Conservation (phyloP, 2,113 vertebrate genomes). For the Pseudorectes ferrugineus region DNA sequence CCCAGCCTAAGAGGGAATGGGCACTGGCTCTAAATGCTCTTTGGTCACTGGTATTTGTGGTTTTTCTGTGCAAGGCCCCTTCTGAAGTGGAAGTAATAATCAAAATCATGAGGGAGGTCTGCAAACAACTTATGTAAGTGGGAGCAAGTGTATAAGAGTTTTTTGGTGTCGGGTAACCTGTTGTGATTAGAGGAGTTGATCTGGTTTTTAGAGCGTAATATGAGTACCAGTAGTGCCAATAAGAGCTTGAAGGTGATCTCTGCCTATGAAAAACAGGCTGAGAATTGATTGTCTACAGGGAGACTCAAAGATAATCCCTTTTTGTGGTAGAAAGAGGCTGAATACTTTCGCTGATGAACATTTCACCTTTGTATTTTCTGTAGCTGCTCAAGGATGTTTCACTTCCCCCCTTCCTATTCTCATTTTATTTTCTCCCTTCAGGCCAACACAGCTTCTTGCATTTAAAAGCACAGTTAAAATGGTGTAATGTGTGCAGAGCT, state of each 20-base stretch:
- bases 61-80: neutral
- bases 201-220: neutral
- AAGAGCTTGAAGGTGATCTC: neutral
- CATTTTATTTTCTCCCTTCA: neutral
- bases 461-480: neutral
- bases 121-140: neutral
- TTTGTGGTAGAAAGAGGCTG: neutral
- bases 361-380: neutral
- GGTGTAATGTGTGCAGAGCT: neutral
- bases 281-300: neutral
- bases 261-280: neutral
- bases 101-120: neutral
- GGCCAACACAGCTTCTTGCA: neutral
- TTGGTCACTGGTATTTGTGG: neutral
- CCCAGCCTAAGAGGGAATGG: neutral
- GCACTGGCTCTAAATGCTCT: neutral
- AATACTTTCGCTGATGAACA: neutral
- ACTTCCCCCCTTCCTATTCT: neutral
- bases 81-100: neutral
- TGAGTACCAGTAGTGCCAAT: neutral
- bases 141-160: neutral
- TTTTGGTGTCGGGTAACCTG: neutral
- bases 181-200: neutral
- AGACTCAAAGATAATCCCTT: neutral
- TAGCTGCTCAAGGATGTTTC: neutral